These are phyloP conservation scores for Tringa solitaria DNA, from an alignment of 2,113 vertebrate genomes.

Conservation along the genomic window DNA sequence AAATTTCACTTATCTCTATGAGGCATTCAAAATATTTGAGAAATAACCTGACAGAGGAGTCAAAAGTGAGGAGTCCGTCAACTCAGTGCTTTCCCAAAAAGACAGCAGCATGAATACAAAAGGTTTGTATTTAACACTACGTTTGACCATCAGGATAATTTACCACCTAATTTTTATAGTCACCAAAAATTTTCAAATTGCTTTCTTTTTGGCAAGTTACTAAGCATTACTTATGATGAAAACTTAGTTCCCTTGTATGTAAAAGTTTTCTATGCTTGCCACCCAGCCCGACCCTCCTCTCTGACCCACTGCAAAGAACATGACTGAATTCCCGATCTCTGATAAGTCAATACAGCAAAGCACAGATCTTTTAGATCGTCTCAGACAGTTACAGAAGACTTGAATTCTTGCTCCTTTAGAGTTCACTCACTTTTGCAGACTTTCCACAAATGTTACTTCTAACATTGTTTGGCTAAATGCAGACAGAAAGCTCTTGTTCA, in stretches of 20 bases:
- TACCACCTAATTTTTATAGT: neutral
- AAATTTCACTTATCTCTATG: neutral
- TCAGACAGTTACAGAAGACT: neutral
- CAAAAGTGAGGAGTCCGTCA: neutral
- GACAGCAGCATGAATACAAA: neutral
- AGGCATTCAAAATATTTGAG: neutral
- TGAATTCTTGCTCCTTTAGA: neutral
- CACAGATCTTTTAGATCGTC: neutral
- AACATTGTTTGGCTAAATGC: neutral
- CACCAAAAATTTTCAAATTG: neutral
- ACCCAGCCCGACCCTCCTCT: neutral
- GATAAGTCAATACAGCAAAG: neutral
- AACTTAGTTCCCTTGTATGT: neutral
- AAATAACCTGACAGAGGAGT: neutral
- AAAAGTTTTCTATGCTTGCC: neutral
- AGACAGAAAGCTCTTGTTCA: neutral
- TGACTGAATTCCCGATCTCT: neutral
- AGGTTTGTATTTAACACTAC: neutral
- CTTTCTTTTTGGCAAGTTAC: neutral
- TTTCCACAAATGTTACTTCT: neutral
- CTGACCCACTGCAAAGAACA: neutral
- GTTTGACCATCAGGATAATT: neutral
- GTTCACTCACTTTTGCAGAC: neutral
- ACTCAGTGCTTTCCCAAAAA: neutral
- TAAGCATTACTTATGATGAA: neutral